Evolutionary conservation across 2,113 vertebrate genomes (phyloP).

Genomic region (Stomatorhinus ivindoensis): DNA sequence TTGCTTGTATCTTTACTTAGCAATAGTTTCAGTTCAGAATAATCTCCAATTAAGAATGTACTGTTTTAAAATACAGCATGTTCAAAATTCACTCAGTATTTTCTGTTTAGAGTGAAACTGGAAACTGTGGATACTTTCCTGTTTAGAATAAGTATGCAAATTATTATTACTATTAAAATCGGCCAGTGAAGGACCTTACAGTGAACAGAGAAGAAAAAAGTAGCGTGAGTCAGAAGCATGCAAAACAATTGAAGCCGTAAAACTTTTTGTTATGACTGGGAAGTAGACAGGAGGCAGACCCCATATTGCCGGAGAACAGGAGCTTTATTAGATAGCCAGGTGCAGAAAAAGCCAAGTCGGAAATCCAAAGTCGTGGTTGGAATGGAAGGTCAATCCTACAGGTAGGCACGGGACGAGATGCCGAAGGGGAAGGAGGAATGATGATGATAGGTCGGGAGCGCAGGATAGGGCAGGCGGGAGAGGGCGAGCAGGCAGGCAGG

Average conservation of each 20-base stretch:
- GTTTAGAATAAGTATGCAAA: background rate
- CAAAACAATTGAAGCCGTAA: background rate
- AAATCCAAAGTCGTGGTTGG: no score
- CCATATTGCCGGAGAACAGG: no score
- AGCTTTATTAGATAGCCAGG: no score
- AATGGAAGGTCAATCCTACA: background rate
- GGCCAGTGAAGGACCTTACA: background rate
- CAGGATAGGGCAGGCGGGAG: no score
- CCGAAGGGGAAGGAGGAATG: no score
- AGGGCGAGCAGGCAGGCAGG: no score
- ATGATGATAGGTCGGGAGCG: no score
- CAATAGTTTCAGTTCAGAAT: background rate
- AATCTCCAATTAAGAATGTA: background rate
- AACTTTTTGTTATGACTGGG: background rate
- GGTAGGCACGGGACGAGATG: no score
- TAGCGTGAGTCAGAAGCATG: background rate
- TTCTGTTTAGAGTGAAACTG: background rate
- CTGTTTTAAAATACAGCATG: background rate
- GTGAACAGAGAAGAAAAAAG: background rate
- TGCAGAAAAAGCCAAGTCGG: no score
- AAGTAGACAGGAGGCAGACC: no score
- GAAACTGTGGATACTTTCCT: background rate
- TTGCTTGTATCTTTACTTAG: background rate
- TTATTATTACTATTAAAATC: background rate
- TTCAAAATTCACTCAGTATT: background rate